Percentiles rank a stretch among this genome's conserved stretches.
Conservation (phyloP, 2,797 vertebrate species). For the Mormyrops attenuatus region DNA sequence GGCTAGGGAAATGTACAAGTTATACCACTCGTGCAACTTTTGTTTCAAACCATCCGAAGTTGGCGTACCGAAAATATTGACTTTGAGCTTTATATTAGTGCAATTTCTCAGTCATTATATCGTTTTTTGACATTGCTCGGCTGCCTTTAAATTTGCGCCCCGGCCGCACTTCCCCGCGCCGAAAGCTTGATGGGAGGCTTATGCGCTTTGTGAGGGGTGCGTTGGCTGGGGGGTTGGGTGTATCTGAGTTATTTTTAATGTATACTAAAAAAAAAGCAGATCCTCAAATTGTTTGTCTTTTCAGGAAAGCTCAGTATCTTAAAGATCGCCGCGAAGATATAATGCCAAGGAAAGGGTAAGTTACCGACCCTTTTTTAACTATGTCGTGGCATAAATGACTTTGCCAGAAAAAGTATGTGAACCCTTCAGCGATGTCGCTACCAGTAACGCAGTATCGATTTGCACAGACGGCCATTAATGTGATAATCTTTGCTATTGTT, state of each 20-base stretch:
- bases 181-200: constrained; percentile 28
- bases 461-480: not conserved
- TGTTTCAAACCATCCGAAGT: not conserved
- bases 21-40: not conserved
- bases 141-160: constrained; percentile 38
- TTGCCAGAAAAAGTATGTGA: constrained; percentile 20
- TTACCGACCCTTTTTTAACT: constrained; percentile 18
- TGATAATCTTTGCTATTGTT: not conserved
- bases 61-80: accelerated
- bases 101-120: accelerated
- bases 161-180: constrained; percentile 47
- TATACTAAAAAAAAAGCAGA: not conserved
- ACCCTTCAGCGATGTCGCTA: not conserved
- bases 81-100: accelerated
- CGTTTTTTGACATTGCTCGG: constrained; percentile 13
- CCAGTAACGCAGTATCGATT: not conserved
- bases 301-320: constrained; percentile 49
- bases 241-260: constrained; percentile 25
- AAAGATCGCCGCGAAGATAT: constrained; percentile 38
- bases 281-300: constrained; percentile 20
- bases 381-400: not conserved
- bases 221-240: constrained; percentile 62
- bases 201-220: constrained; percentile 54
- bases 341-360: constrained; percentile 78
- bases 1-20: not conserved